Evolutionary conservation across 2,888 invertebrate species (phyloP).

Genomic region (Antheraea assamensis): DNA sequence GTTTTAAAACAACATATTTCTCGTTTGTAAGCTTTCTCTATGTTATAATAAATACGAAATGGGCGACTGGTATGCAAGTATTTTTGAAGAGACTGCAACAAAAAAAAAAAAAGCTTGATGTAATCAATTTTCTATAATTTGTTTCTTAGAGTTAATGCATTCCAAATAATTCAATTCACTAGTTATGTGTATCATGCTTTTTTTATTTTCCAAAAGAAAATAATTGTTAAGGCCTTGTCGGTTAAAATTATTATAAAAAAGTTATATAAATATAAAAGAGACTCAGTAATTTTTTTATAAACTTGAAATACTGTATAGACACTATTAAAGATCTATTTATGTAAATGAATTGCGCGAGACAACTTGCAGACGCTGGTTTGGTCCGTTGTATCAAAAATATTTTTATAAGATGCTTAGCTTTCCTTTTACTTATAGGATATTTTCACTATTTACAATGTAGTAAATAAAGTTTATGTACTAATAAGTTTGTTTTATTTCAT

Average conservation of each 20-base stretch:
- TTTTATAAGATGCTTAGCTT: constrained; percentile 82
- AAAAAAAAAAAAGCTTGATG: constrained; percentile 40
- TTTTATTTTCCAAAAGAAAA: constrained; percentile 12
- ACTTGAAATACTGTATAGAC: constrained; percentile 15
- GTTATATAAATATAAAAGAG: background rate
- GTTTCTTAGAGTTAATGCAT: constrained; percentile 48
- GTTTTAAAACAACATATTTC: background rate
- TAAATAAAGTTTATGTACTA: constrained; percentile 77
- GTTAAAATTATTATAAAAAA: constrained; percentile 1
- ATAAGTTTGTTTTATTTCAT: constrained; percentile 37
- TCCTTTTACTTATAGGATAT: constrained; percentile 70
- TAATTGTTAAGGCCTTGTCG: constrained; percentile 3
- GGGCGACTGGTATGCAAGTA: background rate
- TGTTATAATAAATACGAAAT: background rate
- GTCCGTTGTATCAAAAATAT: constrained; percentile 73
- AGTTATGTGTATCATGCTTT: background rate
- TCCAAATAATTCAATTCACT: constrained; percentile 38
- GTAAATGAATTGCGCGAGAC: constrained; percentile 39
- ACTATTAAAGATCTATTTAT: constrained; percentile 15
- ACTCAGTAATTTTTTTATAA: background rate
- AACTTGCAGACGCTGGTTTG: constrained; percentile 65
- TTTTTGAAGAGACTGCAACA: constrained; percentile 29
- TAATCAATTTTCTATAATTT: constrained; percentile 37
- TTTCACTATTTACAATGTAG: constrained; percentile 78
- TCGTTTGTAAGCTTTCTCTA: background rate